Evolutionary conservation across 2,888 invertebrate genomes (phyloP).

Genomic region (Pecten maximus): DNA sequence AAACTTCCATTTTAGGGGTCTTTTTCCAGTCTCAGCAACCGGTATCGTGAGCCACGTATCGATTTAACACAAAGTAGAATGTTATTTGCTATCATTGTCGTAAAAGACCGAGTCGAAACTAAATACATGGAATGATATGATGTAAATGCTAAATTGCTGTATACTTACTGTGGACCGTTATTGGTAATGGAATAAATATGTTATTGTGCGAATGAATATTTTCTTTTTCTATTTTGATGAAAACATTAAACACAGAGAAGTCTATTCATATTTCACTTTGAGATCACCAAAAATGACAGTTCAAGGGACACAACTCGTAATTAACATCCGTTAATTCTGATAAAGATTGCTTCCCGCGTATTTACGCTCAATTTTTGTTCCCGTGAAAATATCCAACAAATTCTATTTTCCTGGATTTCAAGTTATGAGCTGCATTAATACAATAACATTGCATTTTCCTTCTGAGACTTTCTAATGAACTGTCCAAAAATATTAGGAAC

Average conservation of each 20-base stretch:
- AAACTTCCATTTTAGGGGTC: neutral
- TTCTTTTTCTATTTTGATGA: neutral
- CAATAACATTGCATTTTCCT: too few species aligned
- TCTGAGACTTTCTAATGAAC: too few species aligned
- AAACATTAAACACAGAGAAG: neutral
- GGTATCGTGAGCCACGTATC: neutral
- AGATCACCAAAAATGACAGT: neutral
- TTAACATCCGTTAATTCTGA: too few species aligned
- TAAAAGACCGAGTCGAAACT: neutral
- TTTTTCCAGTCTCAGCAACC: slow-evolving; percentile 5
- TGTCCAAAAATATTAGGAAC: too few species aligned
- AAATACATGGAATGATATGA: neutral
- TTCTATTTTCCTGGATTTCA: too few species aligned
- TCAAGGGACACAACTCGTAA: neutral
- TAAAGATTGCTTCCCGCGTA: too few species aligned
- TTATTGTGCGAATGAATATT: too few species aligned
- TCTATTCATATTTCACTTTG: neutral
- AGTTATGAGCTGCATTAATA: too few species aligned
- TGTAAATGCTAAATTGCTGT: neutral
- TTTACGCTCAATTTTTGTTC: too few species aligned
- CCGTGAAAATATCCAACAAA: too few species aligned
- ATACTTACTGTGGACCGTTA: neutral
- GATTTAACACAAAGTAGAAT: slow-evolving; percentile 15
- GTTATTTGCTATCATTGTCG: neutral
- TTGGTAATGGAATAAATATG: neutral